A percentile compares a stretch with the other conserved stretches of the same genome.
phyloP scores from a whole-genome alignment of 2,113 vertebrate genomes.

The Otocyon megalotis region DNA sequence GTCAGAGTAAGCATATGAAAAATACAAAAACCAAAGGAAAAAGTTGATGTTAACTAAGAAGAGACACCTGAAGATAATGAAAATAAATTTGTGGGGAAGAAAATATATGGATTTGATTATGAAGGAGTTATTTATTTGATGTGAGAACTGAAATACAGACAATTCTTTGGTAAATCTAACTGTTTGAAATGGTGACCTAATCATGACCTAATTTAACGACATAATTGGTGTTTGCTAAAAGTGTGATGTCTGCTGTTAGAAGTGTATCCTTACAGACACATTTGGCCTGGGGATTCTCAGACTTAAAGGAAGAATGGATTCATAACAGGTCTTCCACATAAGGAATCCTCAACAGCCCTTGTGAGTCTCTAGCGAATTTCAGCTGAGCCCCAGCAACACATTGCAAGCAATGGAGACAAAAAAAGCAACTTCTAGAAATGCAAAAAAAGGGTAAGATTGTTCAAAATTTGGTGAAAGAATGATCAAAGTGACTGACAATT shows the following conservation, averaged over 20 bases:
- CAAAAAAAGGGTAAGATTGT: accelerated
- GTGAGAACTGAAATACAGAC: accelerated
- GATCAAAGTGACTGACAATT: accelerated
- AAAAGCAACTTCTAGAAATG: not conserved
- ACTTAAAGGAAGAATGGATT: not conserved
- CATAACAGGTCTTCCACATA: accelerated
- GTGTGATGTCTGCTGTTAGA: accelerated
- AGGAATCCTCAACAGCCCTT: accelerated
- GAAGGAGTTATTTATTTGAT: accelerated
- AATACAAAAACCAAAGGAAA: not conserved
- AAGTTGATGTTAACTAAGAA: not conserved
- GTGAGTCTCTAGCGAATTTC: accelerated
- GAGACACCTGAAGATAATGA: not conserved
- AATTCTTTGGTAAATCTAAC: not conserved
- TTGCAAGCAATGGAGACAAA: accelerated
- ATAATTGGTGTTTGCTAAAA: accelerated
- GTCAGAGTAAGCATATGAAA: not conserved
- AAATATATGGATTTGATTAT: accelerated
- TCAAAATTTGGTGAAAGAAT: too few species aligned
- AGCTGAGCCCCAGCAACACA: accelerated
- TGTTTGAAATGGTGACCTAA: not conserved
- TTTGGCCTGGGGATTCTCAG: not conserved
- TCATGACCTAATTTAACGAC: accelerated
- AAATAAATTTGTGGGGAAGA: too few species aligned
- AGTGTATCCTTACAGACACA: accelerated